These are phyloP conservation scores for Neogale vison DNA, from an alignment of 2,113 vertebrate genomes.

Conservation along the genomic window DNA sequence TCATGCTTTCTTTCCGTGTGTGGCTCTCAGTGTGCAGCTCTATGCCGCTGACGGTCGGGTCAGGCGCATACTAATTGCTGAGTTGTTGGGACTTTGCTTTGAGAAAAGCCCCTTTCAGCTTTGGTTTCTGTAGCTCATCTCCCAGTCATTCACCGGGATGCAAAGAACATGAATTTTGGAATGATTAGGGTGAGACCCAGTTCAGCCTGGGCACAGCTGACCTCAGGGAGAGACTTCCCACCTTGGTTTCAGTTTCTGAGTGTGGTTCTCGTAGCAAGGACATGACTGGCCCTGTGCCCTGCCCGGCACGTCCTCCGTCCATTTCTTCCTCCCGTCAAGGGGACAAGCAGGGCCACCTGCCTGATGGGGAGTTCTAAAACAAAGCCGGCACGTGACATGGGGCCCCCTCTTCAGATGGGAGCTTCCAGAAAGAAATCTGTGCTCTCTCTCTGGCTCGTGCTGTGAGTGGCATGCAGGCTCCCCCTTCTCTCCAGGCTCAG, in stretches of 20 bases:
- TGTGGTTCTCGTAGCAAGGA: not conserved
- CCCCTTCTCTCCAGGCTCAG: not conserved
- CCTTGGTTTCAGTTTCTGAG: not conserved
- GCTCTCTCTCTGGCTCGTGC: not conserved
- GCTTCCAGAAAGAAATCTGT: not conserved
- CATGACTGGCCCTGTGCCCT: too few species aligned
- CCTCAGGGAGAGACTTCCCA: too few species aligned
- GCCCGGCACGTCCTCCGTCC: not conserved
- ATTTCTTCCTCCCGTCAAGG: accelerated
- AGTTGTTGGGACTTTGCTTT: not conserved
- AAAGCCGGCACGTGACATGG: not conserved
- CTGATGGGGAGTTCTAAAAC: not conserved
- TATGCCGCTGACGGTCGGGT: too few species aligned
- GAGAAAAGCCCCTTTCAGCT: not conserved
- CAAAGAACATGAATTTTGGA: not conserved
- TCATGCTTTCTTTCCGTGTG: not conserved
- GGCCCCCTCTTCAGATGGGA: not conserved
- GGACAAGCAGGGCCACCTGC: not conserved
- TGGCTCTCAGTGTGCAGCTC: not conserved
- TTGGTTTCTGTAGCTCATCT: not conserved
- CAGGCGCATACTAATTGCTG: not conserved
- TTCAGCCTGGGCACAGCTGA: accelerated
- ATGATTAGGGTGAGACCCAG: too few species aligned
- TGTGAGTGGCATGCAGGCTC: not conserved
- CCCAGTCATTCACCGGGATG: not conserved